Conservation (phyloP, 2,113 vertebrate species). For the Misgurnus anguillicaudatus region DNA sequence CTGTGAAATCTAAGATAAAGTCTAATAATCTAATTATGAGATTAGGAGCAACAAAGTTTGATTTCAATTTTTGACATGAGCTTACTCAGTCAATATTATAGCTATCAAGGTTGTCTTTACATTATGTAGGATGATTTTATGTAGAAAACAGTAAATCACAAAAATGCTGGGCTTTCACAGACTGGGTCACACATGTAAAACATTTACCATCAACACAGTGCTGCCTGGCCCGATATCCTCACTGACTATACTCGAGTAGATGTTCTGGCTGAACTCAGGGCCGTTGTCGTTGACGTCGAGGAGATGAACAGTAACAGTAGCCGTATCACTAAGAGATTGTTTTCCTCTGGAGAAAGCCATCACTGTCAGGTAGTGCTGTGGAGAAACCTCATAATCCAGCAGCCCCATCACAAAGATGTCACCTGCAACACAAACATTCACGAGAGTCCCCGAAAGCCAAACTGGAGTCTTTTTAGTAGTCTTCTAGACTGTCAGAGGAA, state of each 20-base stretch:
- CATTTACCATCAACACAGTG: constrained; percentile 73
- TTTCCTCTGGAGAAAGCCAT: constrained; percentile 80
- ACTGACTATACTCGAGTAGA: constrained; percentile 78
- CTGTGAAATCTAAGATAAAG: too few relatives aligned
- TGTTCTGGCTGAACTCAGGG: constrained; percentile 82
- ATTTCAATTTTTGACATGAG: too few relatives aligned
- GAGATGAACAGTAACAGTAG: constrained; percentile 79
- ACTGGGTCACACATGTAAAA: constrained; percentile 8
- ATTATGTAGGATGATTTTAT: too few relatives aligned
- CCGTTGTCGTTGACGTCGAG: constrained; percentile 83
- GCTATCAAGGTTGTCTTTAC: too few relatives aligned
- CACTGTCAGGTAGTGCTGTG: constrained; percentile 81
- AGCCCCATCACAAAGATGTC: constrained; percentile 78
- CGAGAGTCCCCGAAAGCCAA: neutral
- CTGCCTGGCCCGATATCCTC: constrained; percentile 79
- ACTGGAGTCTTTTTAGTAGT: neutral
- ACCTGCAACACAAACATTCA: constrained; percentile 62
- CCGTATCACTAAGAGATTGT: constrained; percentile 77
- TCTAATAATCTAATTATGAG: too few relatives aligned
- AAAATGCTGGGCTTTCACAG: too few relatives aligned
- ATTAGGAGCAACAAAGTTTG: too few relatives aligned
- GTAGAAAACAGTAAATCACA: too few relatives aligned
- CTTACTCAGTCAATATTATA: too few relatives aligned
- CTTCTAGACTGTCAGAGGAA: neutral
- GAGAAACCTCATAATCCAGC: constrained; percentile 81